Conservation (phyloP, 2,888 invertebrate species). For the Pardosa pseudoannulata region DNA sequence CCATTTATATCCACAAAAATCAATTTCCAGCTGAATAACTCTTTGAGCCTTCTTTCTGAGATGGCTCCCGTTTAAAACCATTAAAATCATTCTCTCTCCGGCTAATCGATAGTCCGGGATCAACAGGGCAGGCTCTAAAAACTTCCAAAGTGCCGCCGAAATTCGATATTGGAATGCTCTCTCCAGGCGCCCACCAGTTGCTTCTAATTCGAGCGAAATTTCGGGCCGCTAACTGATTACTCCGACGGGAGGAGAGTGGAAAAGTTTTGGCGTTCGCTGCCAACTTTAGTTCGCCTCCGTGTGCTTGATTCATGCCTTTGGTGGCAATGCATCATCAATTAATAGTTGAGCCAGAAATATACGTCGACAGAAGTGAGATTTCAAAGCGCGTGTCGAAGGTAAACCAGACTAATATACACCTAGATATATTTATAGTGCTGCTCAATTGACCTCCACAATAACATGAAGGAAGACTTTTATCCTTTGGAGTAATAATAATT, state of each 20-base stretch:
- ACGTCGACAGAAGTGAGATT: neutral
- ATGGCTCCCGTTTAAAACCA: neutral
- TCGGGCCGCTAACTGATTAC: constrained; percentile 37
- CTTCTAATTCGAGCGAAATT: constrained; percentile 48
- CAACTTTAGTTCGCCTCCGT: neutral
- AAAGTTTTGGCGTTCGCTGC: neutral
- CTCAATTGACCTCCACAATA: no score
- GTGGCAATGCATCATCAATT: neutral
- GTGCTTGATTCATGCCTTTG: neutral
- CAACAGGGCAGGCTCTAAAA: neutral
- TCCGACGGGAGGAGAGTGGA: neutral
- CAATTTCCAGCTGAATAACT: neutral
- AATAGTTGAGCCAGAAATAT: neutral
- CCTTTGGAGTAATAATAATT: no score
- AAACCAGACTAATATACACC: neutral
- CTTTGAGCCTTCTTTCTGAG: constrained; percentile 4
- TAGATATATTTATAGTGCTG: neutral
- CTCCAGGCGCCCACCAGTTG: constrained; percentile 49
- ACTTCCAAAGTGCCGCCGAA: constrained; percentile 23
- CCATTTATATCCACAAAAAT: constrained; percentile 5
- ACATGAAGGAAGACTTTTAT: no score
- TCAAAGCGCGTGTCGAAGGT: neutral
- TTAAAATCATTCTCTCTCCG: constrained; percentile 5
- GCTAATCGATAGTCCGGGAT: neutral
- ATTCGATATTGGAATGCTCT: constrained; percentile 45